These are phyloP conservation scores for Elgaria multicarinata DNA, from an alignment of 2,113 vertebrate species.

Conservation along the genomic window DNA sequence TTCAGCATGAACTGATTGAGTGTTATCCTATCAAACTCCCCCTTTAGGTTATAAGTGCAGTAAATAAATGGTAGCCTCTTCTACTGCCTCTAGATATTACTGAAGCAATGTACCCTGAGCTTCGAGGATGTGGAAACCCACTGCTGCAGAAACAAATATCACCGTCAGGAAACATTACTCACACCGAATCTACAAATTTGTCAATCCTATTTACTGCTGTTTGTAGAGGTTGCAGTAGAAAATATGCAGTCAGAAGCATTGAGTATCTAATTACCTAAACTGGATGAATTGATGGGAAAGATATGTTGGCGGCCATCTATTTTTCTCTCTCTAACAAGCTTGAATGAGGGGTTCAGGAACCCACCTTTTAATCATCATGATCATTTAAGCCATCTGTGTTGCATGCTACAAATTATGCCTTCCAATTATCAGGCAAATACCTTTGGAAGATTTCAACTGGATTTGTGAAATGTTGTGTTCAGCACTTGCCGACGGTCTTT, in stretches of 20 bases:
- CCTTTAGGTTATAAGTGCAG: not conserved
- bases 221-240: not conserved
- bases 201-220: not conserved
- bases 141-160: not conserved
- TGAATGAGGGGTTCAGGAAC: too few relatives aligned
- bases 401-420: not conserved
- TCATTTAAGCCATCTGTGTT: not conserved
- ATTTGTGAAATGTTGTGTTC: constrained; percentile 7
- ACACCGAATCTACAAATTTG: not conserved
- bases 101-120: not conserved
- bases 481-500: constrained; percentile 2
- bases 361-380: not conserved
- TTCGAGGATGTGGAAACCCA: not conserved
- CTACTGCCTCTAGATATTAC: not conserved
- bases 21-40: not conserved
- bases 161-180: not conserved
- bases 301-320: not conserved
- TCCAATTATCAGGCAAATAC: not conserved
- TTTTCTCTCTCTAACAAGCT: not conserved
- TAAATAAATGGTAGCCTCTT: not conserved
- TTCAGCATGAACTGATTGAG: not conserved
- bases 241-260: not conserved
- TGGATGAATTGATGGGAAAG: not conserved
- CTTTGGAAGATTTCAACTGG: constrained; percentile 5
- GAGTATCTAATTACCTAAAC: not conserved